Base-by-base conservation (phyloP, 2,888 invertebrate species). In the Dolomedes plantarius region DNA sequence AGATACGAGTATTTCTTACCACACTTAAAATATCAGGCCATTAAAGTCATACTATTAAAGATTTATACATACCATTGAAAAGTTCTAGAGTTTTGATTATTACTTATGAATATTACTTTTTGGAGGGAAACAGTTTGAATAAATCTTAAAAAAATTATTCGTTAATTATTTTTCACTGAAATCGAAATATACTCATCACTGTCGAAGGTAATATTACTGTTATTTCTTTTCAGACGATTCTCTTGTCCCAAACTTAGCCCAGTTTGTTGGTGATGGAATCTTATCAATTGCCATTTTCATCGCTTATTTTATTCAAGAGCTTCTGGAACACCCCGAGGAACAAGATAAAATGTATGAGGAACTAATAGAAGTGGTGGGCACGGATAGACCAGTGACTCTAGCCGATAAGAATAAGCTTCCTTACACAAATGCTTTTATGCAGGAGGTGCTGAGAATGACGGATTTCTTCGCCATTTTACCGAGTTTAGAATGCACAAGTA, bases 331-430 rank as follows among this genome's bases (percentile, higher is more conserved):
- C n/a, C 79, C 79, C 5, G 72, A 65, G 11, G 79, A 72, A 46
- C 79, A 79, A 19, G 79, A 79, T 1, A 71, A 79, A 62, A n/a
- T 79, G 1, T 71, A 79, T 41, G 62, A 31, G 9, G 79, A 79
- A 19, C 39, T 72, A 16, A 32, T 64, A 29, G 72, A 79, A 0
- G 72, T 79, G 41, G 31, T 79, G 1, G 79, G 79, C 0, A 0
- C 16, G 3, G 71, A 64, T 31, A 39, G 79, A 16, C 64, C 5
- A 5, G 36, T 7, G 32, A 50, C 50, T 23, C 23, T 77, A 0
- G 68, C 77, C 23, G 77, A 77, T 27, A 77, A 68, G 28, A 68
- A 77, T 32, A 77, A 50, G 13, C 56, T 77, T 6, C 67, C 68
- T 7, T 77, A 77, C 16, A 50, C 68, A 27, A 77, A 68, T 23